phyloP scores from a whole-genome alignment of 2,797 vertebrate genomes.

The Apogon talboti region DNA sequence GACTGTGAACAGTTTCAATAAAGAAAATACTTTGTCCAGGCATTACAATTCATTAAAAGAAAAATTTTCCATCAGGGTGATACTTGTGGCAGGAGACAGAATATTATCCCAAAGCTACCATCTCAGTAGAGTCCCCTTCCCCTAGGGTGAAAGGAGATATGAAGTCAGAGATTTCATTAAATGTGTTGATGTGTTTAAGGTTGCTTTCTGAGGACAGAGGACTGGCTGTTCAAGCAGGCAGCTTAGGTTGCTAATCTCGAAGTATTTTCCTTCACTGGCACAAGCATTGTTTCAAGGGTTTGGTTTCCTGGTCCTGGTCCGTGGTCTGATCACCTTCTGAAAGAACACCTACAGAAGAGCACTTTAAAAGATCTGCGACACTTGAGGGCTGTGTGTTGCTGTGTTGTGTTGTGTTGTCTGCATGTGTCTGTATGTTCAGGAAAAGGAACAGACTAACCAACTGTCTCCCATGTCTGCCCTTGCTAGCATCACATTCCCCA shows the following conservation, averaged over 20 bases:
- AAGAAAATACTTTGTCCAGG: slow-evolving; percentile 31
- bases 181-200: slow-evolving; percentile 35
- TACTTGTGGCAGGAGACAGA: slow-evolving; percentile 5
- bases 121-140: slow-evolving; percentile 16
- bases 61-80: slow-evolving; percentile 22
- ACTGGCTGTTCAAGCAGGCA: slow-evolving; percentile 41
- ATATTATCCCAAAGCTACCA: slow-evolving; percentile 20
- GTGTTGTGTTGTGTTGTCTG: slow-evolving; percentile 2
- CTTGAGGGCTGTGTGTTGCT: slow-evolving; percentile 16
- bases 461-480: slow-evolving; percentile 33
- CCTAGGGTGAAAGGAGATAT: slow-evolving; percentile 19
- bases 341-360: slow-evolving; percentile 34
- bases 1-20: slow-evolving; percentile 7
- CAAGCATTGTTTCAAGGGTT: slow-evolving; percentile 39
- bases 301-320: slow-evolving; percentile 42
- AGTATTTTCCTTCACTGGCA: slow-evolving; percentile 48
- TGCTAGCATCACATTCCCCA: slow-evolving; percentile 36
- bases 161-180: slow-evolving; percentile 54
- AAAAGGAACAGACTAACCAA: slow-evolving; percentile 31
- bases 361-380: slow-evolving; percentile 32
- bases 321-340: slow-evolving; percentile 25
- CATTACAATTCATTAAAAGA: slow-evolving; percentile 39
- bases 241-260: slow-evolving; percentile 58
- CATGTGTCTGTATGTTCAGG: slow-evolving; percentile 9
- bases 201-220: slow-evolving; percentile 49